These are phyloP conservation scores for Camponotus vicinus DNA, from an alignment of 1,140 invertebrate genomes.

Conservation along the genomic window DNA sequence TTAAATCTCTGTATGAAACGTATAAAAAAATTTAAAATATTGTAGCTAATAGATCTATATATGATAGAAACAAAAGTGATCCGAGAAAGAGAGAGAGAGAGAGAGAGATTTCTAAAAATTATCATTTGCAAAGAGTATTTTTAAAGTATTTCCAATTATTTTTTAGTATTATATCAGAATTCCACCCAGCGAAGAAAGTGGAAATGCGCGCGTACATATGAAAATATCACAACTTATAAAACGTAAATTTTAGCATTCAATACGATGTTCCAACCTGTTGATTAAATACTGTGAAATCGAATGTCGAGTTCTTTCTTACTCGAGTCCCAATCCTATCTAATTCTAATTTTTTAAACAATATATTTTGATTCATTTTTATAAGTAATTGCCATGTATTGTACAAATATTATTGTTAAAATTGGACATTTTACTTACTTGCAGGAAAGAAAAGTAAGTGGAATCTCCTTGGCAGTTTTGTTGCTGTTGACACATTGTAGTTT, in stretches of 20 bases:
- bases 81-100: constrained; percentile 3
- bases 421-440: neutral
- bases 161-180: constrained; percentile 84
- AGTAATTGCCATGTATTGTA: too few species aligned
- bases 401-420: too few species aligned
- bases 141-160: constrained; percentile 85
- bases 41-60: constrained; percentile 72
- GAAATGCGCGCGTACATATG: constrained; percentile 61
- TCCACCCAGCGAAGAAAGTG: constrained; percentile 65
- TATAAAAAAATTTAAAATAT: constrained; percentile 69
- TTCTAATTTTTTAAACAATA: neutral
- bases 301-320: constrained; percentile 2
- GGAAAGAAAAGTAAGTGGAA: neutral
- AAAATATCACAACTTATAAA: constrained; percentile 76
- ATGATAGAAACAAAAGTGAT: constrained; percentile 66
- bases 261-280: constrained; percentile 78
- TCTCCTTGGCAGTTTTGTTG: neutral
- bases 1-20: constrained; percentile 78
- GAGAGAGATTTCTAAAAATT: constrained; percentile 69
- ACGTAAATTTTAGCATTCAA: constrained; percentile 79
- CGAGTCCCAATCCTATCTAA: neutral
- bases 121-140: constrained; percentile 85
- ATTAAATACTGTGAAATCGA: constrained; percentile 82
- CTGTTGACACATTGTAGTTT: constrained; percentile 1
- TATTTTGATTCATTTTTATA: too few species aligned